Conservation (phyloP, 2,797 vertebrate species). For the Poecilia gillii region DNA sequence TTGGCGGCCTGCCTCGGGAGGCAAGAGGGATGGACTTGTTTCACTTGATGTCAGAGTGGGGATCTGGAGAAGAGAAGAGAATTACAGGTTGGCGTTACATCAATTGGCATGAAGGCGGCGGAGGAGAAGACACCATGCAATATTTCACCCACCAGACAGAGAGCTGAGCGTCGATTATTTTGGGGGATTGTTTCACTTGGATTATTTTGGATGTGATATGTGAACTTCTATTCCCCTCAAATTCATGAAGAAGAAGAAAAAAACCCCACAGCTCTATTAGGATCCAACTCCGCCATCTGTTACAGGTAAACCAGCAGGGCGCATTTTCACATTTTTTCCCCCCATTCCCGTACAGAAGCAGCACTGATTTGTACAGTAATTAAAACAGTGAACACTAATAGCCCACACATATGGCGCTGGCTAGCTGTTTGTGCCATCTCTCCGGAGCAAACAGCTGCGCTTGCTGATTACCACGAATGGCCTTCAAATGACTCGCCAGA, state of each 20-base stretch:
- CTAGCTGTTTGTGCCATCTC: slow-evolving; percentile 51
- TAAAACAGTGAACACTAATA: slow-evolving; percentile 62
- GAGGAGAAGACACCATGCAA: slow-evolving; percentile 49
- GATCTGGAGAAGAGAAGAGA: slow-evolving; percentile 69
- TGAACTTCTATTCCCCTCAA: slow-evolving; percentile 27
- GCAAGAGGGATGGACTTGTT: slow-evolving; percentile 76
- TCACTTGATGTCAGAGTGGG: slow-evolving; percentile 73
- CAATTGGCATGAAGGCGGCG: slow-evolving; percentile 64
- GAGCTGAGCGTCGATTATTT: slow-evolving; percentile 50
- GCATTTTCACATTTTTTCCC: slow-evolving; percentile 15
- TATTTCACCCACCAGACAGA: slow-evolving; percentile 44
- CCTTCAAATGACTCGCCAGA: slow-evolving; percentile 49
- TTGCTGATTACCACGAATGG: slow-evolving; percentile 53
- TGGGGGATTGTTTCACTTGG: slow-evolving; percentile 54
- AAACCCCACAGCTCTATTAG: slow-evolving; percentile 20
- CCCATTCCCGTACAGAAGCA: slow-evolving; percentile 29
- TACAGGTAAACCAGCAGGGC: slow-evolving; percentile 37
- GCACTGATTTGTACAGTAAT: slow-evolving; percentile 62
- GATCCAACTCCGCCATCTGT: slow-evolving; percentile 47
- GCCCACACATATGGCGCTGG: slow-evolving; percentile 60
- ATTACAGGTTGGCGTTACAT: slow-evolving; percentile 75
- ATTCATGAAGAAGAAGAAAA: slow-evolving; percentile 22
- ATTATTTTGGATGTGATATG: slow-evolving; percentile 39
- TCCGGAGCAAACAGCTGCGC: slow-evolving; percentile 62
- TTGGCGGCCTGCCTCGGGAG: slow-evolving; percentile 72